Conservation (phyloP, 92 coral and sea anemone species). For the Chrysogorgia sp. region DNA sequence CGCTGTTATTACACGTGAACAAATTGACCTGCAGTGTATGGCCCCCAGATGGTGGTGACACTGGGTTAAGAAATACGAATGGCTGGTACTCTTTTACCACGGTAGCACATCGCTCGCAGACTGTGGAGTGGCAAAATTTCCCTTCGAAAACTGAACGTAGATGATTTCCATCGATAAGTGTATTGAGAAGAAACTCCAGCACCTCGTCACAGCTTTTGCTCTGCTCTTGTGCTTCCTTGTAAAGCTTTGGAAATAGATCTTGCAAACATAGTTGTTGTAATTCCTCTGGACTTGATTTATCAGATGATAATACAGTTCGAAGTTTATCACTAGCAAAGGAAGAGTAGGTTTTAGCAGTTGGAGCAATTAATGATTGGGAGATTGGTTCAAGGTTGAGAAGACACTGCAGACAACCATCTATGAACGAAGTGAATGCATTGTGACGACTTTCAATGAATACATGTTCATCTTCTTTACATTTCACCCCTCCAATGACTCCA, state of each 20-base stretch:
- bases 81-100: conserved; percentile 10
- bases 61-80: conserved; percentile 32
- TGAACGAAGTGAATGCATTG: not conserved
- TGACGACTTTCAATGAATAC: not conserved
- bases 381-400: conserved; percentile 9
- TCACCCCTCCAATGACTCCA: too few relatives aligned
- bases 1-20: not conserved
- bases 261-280: not conserved
- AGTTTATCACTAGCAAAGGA: not conserved
- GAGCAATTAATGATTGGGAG: not conserved
- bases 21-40: not conserved
- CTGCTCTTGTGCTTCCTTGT: not conserved
- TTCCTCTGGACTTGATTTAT: not conserved
- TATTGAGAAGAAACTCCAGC: conserved; percentile 4
- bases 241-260: conserved; percentile 1
- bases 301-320: not conserved
- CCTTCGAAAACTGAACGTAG: conserved; percentile 30
- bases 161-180: not conserved
- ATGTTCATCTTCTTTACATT: not conserved
- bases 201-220: conserved; percentile 24
- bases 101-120: conserved; percentile 7
- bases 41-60: not conserved
- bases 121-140: conserved; percentile 22
- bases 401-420: conserved; percentile 23
- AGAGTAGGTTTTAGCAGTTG: not conserved